phyloP scores from a whole-genome alignment of 2,113 vertebrate genomes.

The Semnornis frantzii region DNA sequence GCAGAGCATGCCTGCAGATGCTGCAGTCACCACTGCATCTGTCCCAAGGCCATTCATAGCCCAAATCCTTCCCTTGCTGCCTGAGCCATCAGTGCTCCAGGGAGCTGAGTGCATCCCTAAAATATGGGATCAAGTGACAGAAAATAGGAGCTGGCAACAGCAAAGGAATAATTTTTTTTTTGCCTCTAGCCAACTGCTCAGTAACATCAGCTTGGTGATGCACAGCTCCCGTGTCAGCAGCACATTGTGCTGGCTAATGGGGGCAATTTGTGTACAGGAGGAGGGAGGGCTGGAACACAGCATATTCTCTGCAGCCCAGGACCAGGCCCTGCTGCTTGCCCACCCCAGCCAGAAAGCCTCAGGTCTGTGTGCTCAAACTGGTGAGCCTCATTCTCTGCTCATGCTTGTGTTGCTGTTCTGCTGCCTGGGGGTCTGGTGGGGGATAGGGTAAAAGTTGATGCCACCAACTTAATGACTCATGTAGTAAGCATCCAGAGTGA shows the following conservation, averaged over 20 bases:
- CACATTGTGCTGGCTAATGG: rapidly evolving
- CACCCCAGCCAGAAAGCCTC: background rate
- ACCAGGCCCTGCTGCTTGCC: background rate
- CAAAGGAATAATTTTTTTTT: background rate
- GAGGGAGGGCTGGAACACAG: background rate
- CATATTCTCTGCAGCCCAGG: background rate
- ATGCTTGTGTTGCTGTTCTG: rapidly evolving
- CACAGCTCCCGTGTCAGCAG: rapidly evolving
- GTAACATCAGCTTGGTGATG: background rate
- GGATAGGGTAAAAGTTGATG: background rate
- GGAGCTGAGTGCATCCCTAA: background rate
- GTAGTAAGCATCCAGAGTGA: rapidly evolving
- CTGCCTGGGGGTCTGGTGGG: background rate
- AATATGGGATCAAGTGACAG: background rate
- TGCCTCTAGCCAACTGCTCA: background rate
- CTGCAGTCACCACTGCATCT: rapidly evolving
- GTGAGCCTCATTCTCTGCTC: background rate
- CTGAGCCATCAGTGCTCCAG: background rate
- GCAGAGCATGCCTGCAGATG: background rate
- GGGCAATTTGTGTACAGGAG: background rate
- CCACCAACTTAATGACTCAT: rapidly evolving
- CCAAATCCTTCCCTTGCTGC: background rate
- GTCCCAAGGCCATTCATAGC: background rate
- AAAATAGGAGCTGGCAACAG: background rate
- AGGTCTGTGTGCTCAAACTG: background rate